Evolutionary conservation across 2,113 vertebrate species (phyloP), one percentile per base, ranked within the genome.

Genomic region (Muntiacus muntjak): DNA sequence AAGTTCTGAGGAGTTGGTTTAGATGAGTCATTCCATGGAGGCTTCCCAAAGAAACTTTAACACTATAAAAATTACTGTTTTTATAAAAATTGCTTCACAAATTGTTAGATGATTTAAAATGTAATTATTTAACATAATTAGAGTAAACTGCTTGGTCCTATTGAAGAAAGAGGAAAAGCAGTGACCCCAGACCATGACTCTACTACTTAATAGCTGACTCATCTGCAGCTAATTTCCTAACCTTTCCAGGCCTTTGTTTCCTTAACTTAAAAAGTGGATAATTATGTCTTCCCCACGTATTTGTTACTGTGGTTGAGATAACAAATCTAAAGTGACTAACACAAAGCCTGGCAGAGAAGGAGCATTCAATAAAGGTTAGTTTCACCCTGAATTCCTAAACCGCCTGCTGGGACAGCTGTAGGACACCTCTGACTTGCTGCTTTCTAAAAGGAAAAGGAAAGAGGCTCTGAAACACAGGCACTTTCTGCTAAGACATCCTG

Each of bases 271-370:
- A 93, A 76, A 82, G 25, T 64, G 28, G 47, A 43, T 64, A 96
- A 93, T 76, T 96, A 43, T 50, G 78, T 91, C 78, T 79, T 91
- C 84, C 25, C 96, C 54, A 52, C 30, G 28, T 62, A 81, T 91
- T 74, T 96, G 55, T 86, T 93, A 83, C 11, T 84, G 25, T 4
- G 7, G 92, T 30, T 95, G 71, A 92, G 36, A 82, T 55, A 71
- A 92, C n/a, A 96, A 95, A 74, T 5, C 15, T 52, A 67, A 79
- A 86, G 87, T 91, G 36, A 96, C 86, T 91, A 96, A 88, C n/a
- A 97, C n/a, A 97, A 83, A 95, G 54, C 47, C 36, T 89, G 13
- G 54, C 47, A 87, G 89, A 87, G 47, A 91, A 84, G 4, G 33
- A 47, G 4, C 28, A 67, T 55, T 85, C 43, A 83, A 36, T 87